These are phyloP conservation scores for Amphipoea oculea DNA, from an alignment of 2,888 invertebrate genomes.

Conservation along the genomic window DNA sequence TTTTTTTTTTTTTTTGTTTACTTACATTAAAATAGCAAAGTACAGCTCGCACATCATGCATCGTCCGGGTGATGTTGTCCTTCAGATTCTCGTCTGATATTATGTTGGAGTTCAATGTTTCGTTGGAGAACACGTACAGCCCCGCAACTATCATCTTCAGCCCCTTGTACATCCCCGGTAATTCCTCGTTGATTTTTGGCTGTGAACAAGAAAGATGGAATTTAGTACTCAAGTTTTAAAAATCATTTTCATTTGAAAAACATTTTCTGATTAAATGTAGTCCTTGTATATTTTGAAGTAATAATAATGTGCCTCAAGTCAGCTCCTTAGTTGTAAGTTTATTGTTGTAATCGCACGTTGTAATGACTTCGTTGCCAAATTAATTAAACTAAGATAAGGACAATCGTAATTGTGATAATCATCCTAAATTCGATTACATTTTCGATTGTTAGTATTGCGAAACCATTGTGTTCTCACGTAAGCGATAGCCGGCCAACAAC, in stretches of 20 bases:
- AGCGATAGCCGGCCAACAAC: slow-evolving; percentile 86
- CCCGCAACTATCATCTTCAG: slow-evolving; percentile 94
- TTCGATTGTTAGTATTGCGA: slow-evolving; percentile 81
- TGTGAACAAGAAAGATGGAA: slow-evolving; percentile 72
- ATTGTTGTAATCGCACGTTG: slow-evolving; percentile 35
- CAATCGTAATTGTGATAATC: slow-evolving; percentile 71
- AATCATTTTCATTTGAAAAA: background rate
- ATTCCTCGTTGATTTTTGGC: slow-evolving; percentile 79
- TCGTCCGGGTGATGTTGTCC: slow-evolving; percentile 90
- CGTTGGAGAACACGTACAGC: slow-evolving; percentile 92
- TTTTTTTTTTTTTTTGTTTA: slow-evolving; percentile 53
- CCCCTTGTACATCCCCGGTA: slow-evolving; percentile 92
- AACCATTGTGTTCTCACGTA: slow-evolving; percentile 89
- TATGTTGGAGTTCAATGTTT: slow-evolving; percentile 84
- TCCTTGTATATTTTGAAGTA: background rate
- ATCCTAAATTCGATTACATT: slow-evolving; percentile 78
- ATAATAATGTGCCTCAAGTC: background rate
- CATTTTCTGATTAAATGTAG: background rate
- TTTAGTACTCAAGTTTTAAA: slow-evolving; percentile 40
- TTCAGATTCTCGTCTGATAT: slow-evolving; percentile 75
- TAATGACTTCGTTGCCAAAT: slow-evolving; percentile 44
- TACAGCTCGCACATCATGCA: slow-evolving; percentile 91
- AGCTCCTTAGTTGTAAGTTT: slow-evolving; percentile 6
- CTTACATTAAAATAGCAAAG: slow-evolving; percentile 93
- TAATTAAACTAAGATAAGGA: slow-evolving; percentile 67